A percentile compares a stretch with the other conserved stretches of the same genome.
Conservation (phyloP, 1,140 invertebrate species). For the Neoseiulus cucumeris region DNA sequence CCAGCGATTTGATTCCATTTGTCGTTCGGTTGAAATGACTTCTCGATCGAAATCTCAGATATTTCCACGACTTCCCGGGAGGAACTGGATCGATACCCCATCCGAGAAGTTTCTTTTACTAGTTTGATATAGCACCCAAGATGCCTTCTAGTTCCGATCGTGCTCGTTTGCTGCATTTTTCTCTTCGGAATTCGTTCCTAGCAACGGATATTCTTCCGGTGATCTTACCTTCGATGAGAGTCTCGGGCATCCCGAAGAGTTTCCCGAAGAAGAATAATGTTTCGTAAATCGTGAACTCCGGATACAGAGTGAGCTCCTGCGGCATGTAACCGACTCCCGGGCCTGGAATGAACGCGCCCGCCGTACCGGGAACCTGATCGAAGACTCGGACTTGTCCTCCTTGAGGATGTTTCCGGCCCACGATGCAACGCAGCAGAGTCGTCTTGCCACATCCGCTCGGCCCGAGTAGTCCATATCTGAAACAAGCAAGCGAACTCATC, state of each 20-base stretch:
- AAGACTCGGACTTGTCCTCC: conserved; percentile 65
- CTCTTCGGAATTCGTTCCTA: too few species aligned
- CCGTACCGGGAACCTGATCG: conserved; percentile 56
- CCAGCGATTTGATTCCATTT: too few species aligned
- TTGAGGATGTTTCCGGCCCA: conserved; percentile 55
- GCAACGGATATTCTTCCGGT: too few species aligned
- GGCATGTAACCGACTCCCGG: conserved; percentile 67
- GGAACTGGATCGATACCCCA: too few species aligned
- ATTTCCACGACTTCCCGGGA: too few species aligned
- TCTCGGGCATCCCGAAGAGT: conserved; percentile 59
- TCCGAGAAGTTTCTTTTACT: too few species aligned
- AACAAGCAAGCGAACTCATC: not conserved
- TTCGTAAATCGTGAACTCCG: conserved; percentile 81
- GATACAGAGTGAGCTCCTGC: conserved; percentile 72
- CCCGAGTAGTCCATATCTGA: conserved; percentile 54
- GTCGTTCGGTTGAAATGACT: too few species aligned
- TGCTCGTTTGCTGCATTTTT: too few species aligned
- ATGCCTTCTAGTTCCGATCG: too few species aligned
- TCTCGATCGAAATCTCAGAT: too few species aligned
- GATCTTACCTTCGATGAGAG: not conserved
- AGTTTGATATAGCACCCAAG: too few species aligned
- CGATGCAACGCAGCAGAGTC: conserved; percentile 64
- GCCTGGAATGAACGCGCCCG: conserved; percentile 56
- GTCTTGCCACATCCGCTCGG: conserved; percentile 41
- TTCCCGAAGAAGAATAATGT: conserved; percentile 93